Conservation (phyloP, 2,113 vertebrate species). For the Platysteira castanea region DNA sequence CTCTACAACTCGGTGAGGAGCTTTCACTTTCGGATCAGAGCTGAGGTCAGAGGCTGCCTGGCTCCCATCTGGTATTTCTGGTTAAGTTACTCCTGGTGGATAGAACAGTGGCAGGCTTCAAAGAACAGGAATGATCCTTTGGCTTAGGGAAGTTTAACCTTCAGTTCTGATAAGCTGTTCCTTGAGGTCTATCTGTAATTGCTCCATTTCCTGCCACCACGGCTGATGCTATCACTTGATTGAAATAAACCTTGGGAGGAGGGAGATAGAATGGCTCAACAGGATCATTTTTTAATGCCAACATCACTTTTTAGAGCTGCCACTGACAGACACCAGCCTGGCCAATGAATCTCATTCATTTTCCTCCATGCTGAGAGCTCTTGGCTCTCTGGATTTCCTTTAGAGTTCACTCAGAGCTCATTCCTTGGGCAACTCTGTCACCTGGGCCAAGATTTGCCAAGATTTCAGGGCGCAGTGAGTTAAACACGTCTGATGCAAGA, state of each 20-base stretch:
- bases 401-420: background rate
- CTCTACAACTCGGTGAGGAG: background rate
- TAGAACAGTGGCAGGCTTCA: background rate
- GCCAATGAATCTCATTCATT: background rate
- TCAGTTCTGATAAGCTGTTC: conserved; percentile 13
- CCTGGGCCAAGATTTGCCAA: background rate
- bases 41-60: background rate
- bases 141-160: conserved; percentile 14
- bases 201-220: conserved; percentile 30
- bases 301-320: background rate
- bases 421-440: background rate
- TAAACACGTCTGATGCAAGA: background rate
- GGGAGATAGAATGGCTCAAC: background rate
- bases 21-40: background rate
- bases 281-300: background rate
- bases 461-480: background rate
- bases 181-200: conserved; percentile 44
- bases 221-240: conserved; percentile 22
- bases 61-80: background rate
- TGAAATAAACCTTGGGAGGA: conserved; percentile 20
- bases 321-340: background rate
- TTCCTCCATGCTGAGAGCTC: background rate
- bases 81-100: background rate
- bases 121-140: background rate
- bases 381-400: background rate